A percentile compares a stretch with the other conserved stretches of the same genome.
Conservation (phyloP, 92 coral and sea anemone genomes). For the Phenganax marumi region DNA sequence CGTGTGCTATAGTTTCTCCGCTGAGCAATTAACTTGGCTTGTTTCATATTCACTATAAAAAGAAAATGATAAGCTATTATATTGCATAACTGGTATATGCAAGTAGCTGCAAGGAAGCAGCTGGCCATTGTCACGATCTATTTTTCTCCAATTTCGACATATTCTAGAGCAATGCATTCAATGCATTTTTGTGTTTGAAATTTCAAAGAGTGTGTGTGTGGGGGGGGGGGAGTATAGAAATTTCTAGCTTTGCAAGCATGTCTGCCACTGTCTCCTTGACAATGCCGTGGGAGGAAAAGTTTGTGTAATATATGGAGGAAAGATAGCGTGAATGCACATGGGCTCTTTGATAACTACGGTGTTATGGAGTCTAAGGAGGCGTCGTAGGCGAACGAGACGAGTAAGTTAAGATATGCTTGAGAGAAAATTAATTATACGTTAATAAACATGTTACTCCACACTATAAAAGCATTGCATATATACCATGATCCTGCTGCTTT, state of each 20-base stretch:
- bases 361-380: constrained; percentile 19
- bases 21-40: neutral
- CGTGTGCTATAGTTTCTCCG: neutral
- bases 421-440: neutral
- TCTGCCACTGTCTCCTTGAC: neutral
- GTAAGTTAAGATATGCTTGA: neutral
- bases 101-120: neutral
- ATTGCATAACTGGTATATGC: too few relatives aligned
- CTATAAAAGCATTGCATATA: neutral
- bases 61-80: neutral
- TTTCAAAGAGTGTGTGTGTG: too few relatives aligned
- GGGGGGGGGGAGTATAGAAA: constrained; percentile 14
- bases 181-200: neutral
- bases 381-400: neutral
- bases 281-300: neutral
- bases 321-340: constrained; percentile 1
- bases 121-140: neutral
- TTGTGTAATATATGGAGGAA: neutral
- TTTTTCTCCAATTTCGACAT: neutral
- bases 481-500: neutral
- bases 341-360: constrained; percentile 26
- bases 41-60: neutral
- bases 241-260: neutral
- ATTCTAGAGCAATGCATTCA: constrained; percentile 6
- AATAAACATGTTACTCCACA: neutral